Percentiles rank a stretch among this genome's conserved stretches.
Evolutionary conservation across 1,140 invertebrate genomes (phyloP).

Genomic region (Fragariocoptes setiger): DNA sequence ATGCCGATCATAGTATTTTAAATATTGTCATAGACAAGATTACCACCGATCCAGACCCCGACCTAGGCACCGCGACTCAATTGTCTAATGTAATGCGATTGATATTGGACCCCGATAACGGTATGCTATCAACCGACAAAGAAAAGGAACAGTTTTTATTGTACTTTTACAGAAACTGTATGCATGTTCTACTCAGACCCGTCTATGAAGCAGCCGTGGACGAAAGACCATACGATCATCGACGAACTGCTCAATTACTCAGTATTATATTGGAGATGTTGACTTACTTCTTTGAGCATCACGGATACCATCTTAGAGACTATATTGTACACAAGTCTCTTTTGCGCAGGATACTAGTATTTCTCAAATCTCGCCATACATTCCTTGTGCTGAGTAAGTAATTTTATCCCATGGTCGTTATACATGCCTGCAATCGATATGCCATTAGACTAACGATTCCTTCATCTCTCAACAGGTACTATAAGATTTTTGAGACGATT

Average conservation of each 20-base stretch:
- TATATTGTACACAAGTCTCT: conserved; percentile 90
- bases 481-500: conserved; percentile 86
- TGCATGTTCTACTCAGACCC: conserved; percentile 67
- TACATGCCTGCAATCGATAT: neutral
- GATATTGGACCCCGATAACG: conserved; percentile 85
- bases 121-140: conserved; percentile 42
- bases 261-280: conserved; percentile 75
- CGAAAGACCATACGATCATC: conserved; percentile 32
- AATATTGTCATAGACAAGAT: conserved; percentile 96
- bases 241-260: conserved; percentile 72
- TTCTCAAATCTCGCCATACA: conserved; percentile 89
- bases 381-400: conserved; percentile 61
- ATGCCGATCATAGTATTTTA: conserved; percentile 27
- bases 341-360: conserved; percentile 60
- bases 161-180: conserved; percentile 95
- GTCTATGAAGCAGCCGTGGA: conserved; percentile 48
- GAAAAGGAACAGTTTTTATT: conserved; percentile 82
- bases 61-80: conserved; percentile 81
- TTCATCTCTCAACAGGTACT: conserved; percentile 26
- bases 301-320: conserved; percentile 93
- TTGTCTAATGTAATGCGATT: conserved; percentile 68
- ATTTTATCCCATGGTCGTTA: conserved; percentile 3
- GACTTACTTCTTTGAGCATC: conserved; percentile 99
- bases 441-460: no score
- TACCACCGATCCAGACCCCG: conserved; percentile 29